Evolutionary conservation across 1,140 invertebrate genomes (phyloP).

Genomic region (Pemphigus obesinymphae): DNA sequence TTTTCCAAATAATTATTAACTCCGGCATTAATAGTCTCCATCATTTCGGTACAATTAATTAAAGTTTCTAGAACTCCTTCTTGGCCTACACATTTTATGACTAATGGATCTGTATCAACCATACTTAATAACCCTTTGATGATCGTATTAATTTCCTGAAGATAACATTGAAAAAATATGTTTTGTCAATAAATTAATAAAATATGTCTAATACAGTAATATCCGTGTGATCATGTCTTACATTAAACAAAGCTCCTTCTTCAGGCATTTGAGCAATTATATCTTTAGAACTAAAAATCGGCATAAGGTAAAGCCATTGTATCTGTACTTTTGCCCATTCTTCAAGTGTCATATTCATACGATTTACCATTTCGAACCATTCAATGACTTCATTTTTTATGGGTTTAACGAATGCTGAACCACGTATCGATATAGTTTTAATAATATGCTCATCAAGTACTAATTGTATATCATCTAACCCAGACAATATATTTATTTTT

Average conservation of each 20-base stretch:
- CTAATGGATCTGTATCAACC: constrained; percentile 67
- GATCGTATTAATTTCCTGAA: constrained; percentile 64
- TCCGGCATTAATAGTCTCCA: constrained; percentile 80
- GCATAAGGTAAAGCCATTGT: constrained; percentile 85
- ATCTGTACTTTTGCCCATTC: constrained; percentile 84
- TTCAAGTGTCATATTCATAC: constrained; percentile 75
- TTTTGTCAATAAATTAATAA: not conserved
- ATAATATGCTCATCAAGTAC: constrained; percentile 84
- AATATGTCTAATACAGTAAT: too few relatives aligned
- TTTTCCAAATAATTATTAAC: constrained; percentile 87
- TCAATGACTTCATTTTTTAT: constrained; percentile 71
- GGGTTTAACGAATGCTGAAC: constrained; percentile 86
- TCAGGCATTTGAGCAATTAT: constrained; percentile 90
- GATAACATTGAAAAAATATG: not conserved
- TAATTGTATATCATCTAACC: constrained; percentile 79
- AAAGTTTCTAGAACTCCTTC: constrained; percentile 70
- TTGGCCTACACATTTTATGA: constrained; percentile 67
- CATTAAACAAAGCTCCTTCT: constrained; percentile 71
- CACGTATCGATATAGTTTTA: constrained; percentile 82
- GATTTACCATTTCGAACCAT: constrained; percentile 75
- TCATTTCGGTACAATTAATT: constrained; percentile 63
- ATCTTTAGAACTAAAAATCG: constrained; percentile 90
- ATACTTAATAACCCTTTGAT: constrained; percentile 76
- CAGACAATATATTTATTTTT: constrained; percentile 71
- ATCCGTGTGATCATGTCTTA: constrained; percentile 28